Percentiles rank a stretch among this genome's conserved stretches.
These are phyloP conservation scores for Sylvietta virens DNA, from an alignment of 2,113 vertebrate species.

Conservation along the genomic window DNA sequence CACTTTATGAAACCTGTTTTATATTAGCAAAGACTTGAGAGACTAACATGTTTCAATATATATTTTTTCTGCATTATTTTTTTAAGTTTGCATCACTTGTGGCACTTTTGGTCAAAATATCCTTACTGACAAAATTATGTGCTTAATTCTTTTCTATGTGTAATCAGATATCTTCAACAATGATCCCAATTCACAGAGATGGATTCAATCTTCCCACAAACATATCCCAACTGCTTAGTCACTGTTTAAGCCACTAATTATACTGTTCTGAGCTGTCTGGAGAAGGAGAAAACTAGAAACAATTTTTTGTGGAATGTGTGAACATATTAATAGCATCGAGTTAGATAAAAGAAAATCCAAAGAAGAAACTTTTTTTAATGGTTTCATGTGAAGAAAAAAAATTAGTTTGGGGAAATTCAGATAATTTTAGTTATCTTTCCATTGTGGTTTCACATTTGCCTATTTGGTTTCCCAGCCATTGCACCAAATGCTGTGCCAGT, in stretches of 20 bases:
- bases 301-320: neutral
- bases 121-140: neutral
- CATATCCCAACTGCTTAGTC: neutral
- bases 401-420: rapidly evolving
- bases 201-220: neutral
- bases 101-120: neutral
- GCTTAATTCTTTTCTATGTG: neutral
- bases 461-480: no score
- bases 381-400: neutral
- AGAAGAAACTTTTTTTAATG: neutral
- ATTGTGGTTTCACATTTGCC: no score
- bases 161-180: neutral
- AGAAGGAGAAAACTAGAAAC: neutral
- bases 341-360: neutral
- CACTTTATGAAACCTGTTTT: neutral
- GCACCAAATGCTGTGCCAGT: no score
- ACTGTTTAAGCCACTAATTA: neutral
- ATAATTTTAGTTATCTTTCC: neutral
- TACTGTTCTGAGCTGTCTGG: neutral
- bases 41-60: neutral
- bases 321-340: neutral
- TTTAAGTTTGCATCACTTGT: neutral
- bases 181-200: neutral
- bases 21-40: neutral
- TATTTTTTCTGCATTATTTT: neutral